phyloP scores from a whole-genome alignment of 2,113 vertebrate species.

The Melierax canorus region DNA sequence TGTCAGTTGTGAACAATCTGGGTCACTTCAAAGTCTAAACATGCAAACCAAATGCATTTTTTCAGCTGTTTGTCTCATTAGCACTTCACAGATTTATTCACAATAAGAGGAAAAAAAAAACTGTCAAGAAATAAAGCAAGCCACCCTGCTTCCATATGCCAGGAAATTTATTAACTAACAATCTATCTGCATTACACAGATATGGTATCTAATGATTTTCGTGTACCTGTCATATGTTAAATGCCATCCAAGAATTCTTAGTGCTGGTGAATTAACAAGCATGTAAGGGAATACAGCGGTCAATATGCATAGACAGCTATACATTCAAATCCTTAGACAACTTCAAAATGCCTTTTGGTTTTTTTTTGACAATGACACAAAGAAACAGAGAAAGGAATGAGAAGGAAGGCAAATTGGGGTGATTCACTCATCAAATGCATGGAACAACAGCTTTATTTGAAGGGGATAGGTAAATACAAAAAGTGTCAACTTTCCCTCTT shows the following conservation, averaged over 20 bases:
- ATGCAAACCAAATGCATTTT: neutral
- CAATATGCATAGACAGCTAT: neutral
- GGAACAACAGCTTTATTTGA: neutral
- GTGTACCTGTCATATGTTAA: conserved; percentile 1
- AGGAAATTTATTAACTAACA: conserved; percentile 26
- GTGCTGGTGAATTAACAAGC: neutral
- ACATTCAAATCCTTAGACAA: neutral
- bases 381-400: neutral
- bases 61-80: conserved; percentile 39
- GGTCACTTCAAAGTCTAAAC: conserved; percentile 8
- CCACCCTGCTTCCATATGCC: neutral
- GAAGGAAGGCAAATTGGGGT: neutral
- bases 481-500: neutral
- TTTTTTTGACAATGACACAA: neutral
- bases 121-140: neutral
- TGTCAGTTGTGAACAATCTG: neutral
- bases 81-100: neutral
- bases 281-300: neutral
- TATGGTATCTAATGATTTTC: neutral
- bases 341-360: neutral
- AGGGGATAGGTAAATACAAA: neutral
- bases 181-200: neutral
- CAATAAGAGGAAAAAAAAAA: neutral
- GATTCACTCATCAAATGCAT: neutral
- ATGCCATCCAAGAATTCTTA: neutral